Evolutionary conservation across 2,797 vertebrate genomes (phyloP), one percentile per base, ranked within the genome.

Genomic region (Lutjanus campechanus): DNA sequence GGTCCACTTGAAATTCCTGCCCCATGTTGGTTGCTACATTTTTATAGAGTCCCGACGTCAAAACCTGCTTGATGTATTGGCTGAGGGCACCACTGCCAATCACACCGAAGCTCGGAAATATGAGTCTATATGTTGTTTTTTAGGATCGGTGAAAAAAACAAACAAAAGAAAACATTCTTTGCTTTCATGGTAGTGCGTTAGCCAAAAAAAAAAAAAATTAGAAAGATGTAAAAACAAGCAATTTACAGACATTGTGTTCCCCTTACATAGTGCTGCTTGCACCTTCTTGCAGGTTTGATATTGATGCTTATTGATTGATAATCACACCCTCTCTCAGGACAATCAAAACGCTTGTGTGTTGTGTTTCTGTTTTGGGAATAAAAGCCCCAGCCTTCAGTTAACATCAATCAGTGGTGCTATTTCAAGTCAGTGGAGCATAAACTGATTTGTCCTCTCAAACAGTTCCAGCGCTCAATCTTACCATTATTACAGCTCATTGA

Each of bases 381-480:
- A 50, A 69, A 43, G 36, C 3, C 15, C 2, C 16, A 58, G 59
- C 10, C 60, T 69, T 25, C 46, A 43, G 41, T 73, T 79, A 61
- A 65, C 68, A 83, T 70, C 49, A 53, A 25, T 85, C 68, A 69
- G 56, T 51, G 19, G 16, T 41, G 16, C 25, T 81, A 40, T 80
- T 81, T 80, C 44, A 80, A 76, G 59, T 55, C 71, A 81, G 61
- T 44, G 43, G 79, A 71, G 59, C 74, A 20, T 43, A 7, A 77
- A 53, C 51, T 15, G 64, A 84, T 84, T 72, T 77, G 41, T 73
- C 64, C 56, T 66, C 73, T 74, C 55, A 63, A 67, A 64, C 43
- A 13, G 19, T 43, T 77, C 25, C 69, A 79, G 64, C 69, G 51
- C 46, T 79, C 63, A 65, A 2, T 70, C 65, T 61, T 11, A 16